A percentile compares a stretch with the other conserved stretches of the same genome.
Evolutionary conservation across 2,113 vertebrate species (phyloP).

Genomic region (Oryzias curvinotus): DNA sequence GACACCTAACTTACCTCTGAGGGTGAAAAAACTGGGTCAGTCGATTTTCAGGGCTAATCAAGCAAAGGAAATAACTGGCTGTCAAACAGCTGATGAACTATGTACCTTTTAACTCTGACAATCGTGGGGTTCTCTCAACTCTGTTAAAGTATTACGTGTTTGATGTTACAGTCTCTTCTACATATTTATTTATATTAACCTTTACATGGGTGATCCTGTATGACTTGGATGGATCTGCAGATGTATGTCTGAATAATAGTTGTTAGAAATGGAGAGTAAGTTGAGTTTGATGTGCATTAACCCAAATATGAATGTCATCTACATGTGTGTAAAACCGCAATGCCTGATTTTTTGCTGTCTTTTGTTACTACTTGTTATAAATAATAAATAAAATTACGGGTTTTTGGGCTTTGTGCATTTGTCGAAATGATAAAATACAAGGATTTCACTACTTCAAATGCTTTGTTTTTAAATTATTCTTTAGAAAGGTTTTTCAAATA

Average conservation of each 20-base stretch:
- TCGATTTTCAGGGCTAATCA: slow-evolving; percentile 49
- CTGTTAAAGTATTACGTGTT: slow-evolving; percentile 4
- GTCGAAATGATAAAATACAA: not conserved
- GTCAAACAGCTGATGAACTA: slow-evolving; percentile 67
- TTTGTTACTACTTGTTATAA: slow-evolving; percentile 72
- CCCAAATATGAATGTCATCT: slow-evolving; percentile 61
- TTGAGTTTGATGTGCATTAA: slow-evolving; percentile 27
- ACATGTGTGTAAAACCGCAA: slow-evolving; percentile 49
- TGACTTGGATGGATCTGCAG: slow-evolving; percentile 7
- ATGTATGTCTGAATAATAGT: not conserved
- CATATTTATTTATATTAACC: too few species aligned
- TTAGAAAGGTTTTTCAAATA: too few species aligned
- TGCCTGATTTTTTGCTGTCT: slow-evolving; percentile 60
- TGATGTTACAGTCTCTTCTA: not conserved
- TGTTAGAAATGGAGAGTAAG: slow-evolving; percentile 1
- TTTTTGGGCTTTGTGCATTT: slow-evolving; percentile 23
- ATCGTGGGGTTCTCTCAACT: slow-evolving; percentile 53
- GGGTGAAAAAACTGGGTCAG: slow-evolving; percentile 34
- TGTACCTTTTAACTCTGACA: slow-evolving; percentile 67
- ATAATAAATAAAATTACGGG: slow-evolving; percentile 57
- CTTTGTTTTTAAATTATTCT: too few species aligned
- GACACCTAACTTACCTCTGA: slow-evolving; percentile 50
- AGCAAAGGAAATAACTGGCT: slow-evolving; percentile 51
- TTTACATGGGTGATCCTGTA: too few species aligned
- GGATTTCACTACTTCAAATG: too few species aligned